Evolutionary conservation across 2,113 vertebrate species (phyloP), one percentile per base, ranked within the genome.

Genomic region (Hippocampus zosterae): DNA sequence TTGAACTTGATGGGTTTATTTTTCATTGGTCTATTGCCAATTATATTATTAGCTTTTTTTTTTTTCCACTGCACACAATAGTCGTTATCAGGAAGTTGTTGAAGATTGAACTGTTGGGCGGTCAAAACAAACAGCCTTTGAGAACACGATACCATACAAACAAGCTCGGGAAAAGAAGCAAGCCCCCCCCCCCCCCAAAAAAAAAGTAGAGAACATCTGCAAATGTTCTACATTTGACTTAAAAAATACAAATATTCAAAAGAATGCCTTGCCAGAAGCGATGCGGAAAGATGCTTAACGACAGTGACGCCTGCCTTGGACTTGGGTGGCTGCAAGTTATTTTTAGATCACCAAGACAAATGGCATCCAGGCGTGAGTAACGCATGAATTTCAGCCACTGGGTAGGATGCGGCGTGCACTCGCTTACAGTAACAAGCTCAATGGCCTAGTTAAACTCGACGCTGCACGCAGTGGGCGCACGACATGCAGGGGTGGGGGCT

Each of bases 301-400:
- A 76, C 65, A 71, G 33, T 60, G 75, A 73, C 23, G 68, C 78
- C 78, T 29, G 13, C 40, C 61, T 48, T 69, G 72, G 61, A 46
- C 63, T 60, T 60, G 27, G 57, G 29, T 60, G 13, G 15, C 27
- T 19, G 16, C 13, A 18, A 63, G 73, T 71, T 90, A 90, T 90
- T 90, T 90, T 89, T 91, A 90, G 86, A 81, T 59, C 5, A 8
- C 25, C 67, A 79, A 73, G 78, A 89, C 84, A 70, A 81, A 87
- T 67, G 50, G 62, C 86, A 84, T 77, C 66, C 56, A 23, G 78
- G 79, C 75, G 70, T 83, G 72, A 88, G 71, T 87, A 87, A 88
- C 15, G 15, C 69, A 62, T 76, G 77, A 67, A 73, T 77, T 77
- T 73, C 76, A 84, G 86, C 85, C 88, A 69, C 75, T 12, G 79